Conservation (phyloP, 2,888 invertebrate species). For the Sarcophaga subvicina region DNA sequence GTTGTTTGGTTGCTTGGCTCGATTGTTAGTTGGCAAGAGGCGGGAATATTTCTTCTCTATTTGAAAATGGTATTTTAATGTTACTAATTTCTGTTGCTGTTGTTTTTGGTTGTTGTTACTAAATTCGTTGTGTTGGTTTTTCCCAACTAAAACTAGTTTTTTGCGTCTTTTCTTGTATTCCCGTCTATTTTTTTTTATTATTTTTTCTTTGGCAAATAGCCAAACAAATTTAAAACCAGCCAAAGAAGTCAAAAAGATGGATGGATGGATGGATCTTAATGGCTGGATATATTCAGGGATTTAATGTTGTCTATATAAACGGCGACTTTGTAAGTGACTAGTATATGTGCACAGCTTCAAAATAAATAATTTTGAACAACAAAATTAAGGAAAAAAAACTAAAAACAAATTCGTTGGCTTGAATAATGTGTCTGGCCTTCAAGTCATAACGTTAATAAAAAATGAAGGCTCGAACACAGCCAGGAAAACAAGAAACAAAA, state of each 20-base stretch:
- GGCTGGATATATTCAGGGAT: conserved; percentile 37
- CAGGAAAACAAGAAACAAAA: conserved; percentile 41
- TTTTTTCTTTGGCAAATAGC: conserved; percentile 61
- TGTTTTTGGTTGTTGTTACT: background rate
- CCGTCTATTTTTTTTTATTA: conserved; percentile 31
- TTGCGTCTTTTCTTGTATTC: conserved; percentile 5
- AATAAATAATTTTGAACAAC: conserved; percentile 19
- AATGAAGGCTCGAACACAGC: background rate
- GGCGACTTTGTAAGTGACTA: background rate
- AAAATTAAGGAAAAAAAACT: conserved; percentile 10
- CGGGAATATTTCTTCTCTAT: conserved; percentile 39
- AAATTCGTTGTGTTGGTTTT: background rate
- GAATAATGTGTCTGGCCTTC: conserved; percentile 70
- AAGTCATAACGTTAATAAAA: conserved; percentile 65
- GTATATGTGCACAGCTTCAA: background rate
- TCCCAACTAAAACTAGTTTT: conserved; percentile 59
- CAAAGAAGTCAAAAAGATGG: conserved; percentile 51
- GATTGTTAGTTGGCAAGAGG: background rate
- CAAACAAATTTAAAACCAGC: conserved; percentile 45
- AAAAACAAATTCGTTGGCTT: conserved; percentile 30
- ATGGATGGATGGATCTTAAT: conserved; percentile 44
- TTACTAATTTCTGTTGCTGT: conserved; percentile 40
- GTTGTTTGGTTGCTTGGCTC: background rate
- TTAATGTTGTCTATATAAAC: conserved; percentile 29
- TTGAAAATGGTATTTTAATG: conserved; percentile 55